Evolutionary conservation across 2,888 invertebrate genomes (phyloP).

Genomic region (Cremastinae sp.): DNA sequence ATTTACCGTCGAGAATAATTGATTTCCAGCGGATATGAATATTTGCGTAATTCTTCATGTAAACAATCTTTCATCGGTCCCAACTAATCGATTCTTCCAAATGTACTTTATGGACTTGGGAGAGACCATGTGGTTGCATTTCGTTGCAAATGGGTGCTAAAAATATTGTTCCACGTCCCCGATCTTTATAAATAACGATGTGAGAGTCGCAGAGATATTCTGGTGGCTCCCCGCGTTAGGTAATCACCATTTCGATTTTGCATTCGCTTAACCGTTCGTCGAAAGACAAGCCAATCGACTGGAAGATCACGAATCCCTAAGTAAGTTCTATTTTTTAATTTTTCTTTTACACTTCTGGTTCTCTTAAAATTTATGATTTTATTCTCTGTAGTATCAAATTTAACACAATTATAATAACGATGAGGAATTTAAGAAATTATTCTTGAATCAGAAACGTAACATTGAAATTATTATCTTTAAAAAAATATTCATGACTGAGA

Average conservation of each 20-base stretch:
- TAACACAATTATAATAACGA: too few species aligned
- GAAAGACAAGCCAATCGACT: background rate
- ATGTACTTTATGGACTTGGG: slow-evolving; percentile 26
- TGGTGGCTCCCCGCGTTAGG: slow-evolving; percentile 66
- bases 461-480: background rate
- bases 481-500: background rate
- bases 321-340: too few species aligned
- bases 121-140: slow-evolving; percentile 40
- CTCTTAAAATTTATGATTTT: too few species aligned
- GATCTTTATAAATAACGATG: slow-evolving; percentile 73
- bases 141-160: slow-evolving; percentile 57
- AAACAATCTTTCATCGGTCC: background rate
- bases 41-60: too few species aligned
- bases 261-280: background rate
- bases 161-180: slow-evolving; percentile 68
- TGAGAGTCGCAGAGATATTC: slow-evolving; percentile 69
- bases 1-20: too few species aligned
- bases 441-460: too few species aligned
- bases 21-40: too few species aligned
- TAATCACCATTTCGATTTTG: slow-evolving; percentile 63
- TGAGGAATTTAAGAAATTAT: too few species aligned
- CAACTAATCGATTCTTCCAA: slow-evolving; percentile 43
- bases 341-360: background rate
- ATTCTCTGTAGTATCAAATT: too few species aligned
- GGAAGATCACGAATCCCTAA: background rate